These are phyloP conservation scores for cat (Felis catus) DNA, from an alignment of 2,113 vertebrate genomes.

Conservation along the genomic window F.catus_Fca126_mat1.0 CM031419.1:22710501-22711000, in stretches of 20 bases:
- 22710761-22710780: not conserved
- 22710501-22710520: not conserved
- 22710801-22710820: not conserved
- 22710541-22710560: not conserved
- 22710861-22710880: not conserved
- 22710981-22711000: not conserved
- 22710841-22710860: not conserved
- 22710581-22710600: not conserved
- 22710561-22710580: not conserved
- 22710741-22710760: not conserved
- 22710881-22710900: not conserved
- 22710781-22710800: not conserved
- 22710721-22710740: not conserved
- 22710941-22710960: not conserved
- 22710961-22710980: not conserved
- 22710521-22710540: not conserved
- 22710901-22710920: not conserved
- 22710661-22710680: not conserved
- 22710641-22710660: not conserved
- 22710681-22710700: not conserved
- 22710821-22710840: too few species aligned
- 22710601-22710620: not conserved
- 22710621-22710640: not conserved
- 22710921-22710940: not conserved
- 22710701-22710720: not conserved